Evolutionary conservation across 1,140 invertebrate species (phyloP), one percentile per base, ranked within the genome.

Genomic region (Archegozetes longisetosus): DNA sequence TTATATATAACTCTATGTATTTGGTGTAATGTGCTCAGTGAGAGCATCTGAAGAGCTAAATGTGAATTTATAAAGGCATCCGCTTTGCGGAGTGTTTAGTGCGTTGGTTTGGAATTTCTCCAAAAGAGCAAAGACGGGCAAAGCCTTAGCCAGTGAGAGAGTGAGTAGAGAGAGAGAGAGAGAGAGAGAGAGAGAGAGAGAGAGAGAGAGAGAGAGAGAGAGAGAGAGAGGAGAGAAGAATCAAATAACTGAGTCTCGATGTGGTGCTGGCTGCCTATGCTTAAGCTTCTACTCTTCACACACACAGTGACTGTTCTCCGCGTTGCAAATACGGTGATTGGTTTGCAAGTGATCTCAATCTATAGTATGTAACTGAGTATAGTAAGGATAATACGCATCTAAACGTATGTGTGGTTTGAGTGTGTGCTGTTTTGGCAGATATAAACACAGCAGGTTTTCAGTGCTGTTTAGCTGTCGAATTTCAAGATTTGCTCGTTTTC

Each of bases 151-250:
- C n/a, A n/a, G n/a, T n/a, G n/a, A n/a, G n/a, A n/a, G n/a, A n/a
- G 50, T 52, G 50, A 9, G 50, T 23, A 52, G 50, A 9, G 50
- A 9, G 50, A n/a, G 14, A 14, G 46, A 14, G 46, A 47, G 14
- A 47, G 46, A 14, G 14, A n/a, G 46, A 14, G 46, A n/a, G 46
- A 47, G n/a, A 47, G 14, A n/a, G n/a, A n/a, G 46, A 47, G 46
- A 47, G 46, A 47, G 46, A 47, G 46, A 47, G 46, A 47, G 46
- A 47, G 46, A 47, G 14, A 14, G 23, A 28, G 14, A 29, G n/a
- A n/a, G n/a, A n/a, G n/a, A n/a, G 14, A 46, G 26, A 29, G 57
- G 23, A 56, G 54, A 47, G 26, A 28, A n/a, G 50, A 52, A n/a
- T 52, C 27, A 25, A 52, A 24, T 52, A n/a, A 24, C 50, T 6